phyloP scores from a whole-genome alignment of 64 coral and sea anemone genomes.

The Acropora yongei region DNA sequence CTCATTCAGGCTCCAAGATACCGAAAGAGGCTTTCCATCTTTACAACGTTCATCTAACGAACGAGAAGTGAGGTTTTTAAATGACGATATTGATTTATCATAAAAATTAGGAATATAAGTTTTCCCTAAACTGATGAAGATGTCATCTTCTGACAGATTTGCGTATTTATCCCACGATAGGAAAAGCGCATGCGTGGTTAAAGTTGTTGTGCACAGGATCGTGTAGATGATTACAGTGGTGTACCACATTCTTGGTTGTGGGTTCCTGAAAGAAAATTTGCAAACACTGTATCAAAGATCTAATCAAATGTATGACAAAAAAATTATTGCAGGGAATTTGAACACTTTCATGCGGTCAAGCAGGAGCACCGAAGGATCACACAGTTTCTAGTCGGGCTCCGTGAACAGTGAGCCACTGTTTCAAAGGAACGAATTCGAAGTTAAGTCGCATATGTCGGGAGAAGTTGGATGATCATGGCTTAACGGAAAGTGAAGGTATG shows the following conservation, averaged over 20 bases:
- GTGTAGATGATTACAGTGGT: neutral
- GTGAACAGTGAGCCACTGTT: no score
- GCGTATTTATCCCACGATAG: conserved; percentile 62
- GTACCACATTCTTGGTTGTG: neutral
- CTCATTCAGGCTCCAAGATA: conserved; percentile 73
- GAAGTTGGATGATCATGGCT: no score
- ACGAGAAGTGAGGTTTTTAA: conserved; percentile 62
- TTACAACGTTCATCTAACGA: conserved; percentile 84
- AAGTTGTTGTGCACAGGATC: neutral
- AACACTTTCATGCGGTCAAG: no score
- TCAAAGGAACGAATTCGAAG: no score
- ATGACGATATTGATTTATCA: neutral
- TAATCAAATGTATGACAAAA: no score
- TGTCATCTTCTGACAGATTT: conserved; percentile 46
- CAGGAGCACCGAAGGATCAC: no score
- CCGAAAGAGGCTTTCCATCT: conserved; percentile 59
- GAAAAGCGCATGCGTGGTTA: conserved; percentile 29
- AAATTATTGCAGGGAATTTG: no score
- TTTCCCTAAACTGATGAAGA: neutral
- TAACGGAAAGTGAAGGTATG: no score
- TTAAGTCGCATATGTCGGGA: no score
- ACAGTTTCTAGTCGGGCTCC: no score
- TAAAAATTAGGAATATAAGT: conserved; percentile 39
- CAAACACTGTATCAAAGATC: neutral
- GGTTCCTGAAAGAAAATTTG: neutral